phyloP scores from a whole-genome alignment of 2,888 invertebrate genomes.

The Pyrochroa serraticornis region DNA sequence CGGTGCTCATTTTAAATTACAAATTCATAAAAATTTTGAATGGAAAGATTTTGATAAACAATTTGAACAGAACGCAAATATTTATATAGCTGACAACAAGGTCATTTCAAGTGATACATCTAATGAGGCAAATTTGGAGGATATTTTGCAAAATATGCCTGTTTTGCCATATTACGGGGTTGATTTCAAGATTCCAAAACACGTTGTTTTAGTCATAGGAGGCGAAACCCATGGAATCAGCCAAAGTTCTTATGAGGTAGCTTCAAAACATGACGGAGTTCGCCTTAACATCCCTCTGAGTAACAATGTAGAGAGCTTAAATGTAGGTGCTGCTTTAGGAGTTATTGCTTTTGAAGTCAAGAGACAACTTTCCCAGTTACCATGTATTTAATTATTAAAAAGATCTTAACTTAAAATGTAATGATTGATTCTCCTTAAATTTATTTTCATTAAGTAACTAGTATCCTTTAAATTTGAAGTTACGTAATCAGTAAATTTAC shows the following conservation, averaged over 20 bases:
- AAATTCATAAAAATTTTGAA: constrained; percentile 67
- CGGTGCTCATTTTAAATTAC: constrained; percentile 84
- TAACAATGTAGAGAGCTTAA: constrained; percentile 81
- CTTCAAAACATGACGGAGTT: constrained; percentile 64
- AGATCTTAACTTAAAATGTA: constrained; percentile 4
- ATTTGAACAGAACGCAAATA: constrained; percentile 60
- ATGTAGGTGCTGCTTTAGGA: constrained; percentile 81
- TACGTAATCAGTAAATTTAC: too few relatives aligned
- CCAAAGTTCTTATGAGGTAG: constrained; percentile 70
- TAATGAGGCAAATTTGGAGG: constrained; percentile 13
- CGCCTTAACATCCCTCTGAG: constrained; percentile 81
- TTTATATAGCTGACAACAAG: constrained; percentile 76
- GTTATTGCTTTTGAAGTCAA: constrained; percentile 85
- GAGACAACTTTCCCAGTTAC: constrained; percentile 61
- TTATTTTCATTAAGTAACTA: constrained; percentile 7
- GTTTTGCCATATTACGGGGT: constrained; percentile 68
- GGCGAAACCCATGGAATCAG: constrained; percentile 92
- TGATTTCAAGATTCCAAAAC: constrained; percentile 61
- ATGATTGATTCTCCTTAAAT: background rate
- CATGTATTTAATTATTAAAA: constrained; percentile 5
- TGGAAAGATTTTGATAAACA: constrained; percentile 68
- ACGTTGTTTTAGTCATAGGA: constrained; percentile 77
- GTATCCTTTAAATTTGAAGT: too few relatives aligned
- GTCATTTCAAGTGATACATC: constrained; percentile 32
- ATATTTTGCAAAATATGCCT: constrained; percentile 56